Percentiles rank a stretch among this genome's conserved stretches.
phyloP scores from a whole-genome alignment of 2,113 vertebrate species.

The Melozone crissalis region DNA sequence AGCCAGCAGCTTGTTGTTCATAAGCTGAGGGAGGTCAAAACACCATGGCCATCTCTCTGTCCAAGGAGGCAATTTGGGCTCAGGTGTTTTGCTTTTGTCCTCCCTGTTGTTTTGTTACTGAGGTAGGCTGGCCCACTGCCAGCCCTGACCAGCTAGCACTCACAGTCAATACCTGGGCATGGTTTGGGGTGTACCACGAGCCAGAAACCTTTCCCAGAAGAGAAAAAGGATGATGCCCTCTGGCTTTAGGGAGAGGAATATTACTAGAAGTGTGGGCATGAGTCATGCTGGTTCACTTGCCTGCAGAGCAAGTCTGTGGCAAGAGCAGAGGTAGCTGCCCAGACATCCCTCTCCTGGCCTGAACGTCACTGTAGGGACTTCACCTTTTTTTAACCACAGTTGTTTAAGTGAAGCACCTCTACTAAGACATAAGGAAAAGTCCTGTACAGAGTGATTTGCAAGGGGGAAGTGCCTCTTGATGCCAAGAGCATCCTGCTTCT shows the following conservation, averaged over 20 bases:
- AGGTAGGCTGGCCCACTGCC: not conserved
- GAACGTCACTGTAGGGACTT: not conserved
- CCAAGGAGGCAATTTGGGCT: not conserved
- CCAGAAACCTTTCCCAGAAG: not conserved
- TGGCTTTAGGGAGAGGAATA: not conserved
- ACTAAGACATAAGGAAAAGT: not conserved
- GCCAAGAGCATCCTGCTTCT: not conserved
- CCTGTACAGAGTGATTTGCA: not conserved
- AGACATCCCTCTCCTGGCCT: not conserved
- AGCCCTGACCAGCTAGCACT: not conserved
- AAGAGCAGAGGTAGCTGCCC: too few species aligned
- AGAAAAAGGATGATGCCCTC: not conserved
- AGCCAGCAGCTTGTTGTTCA: not conserved
- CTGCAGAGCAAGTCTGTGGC: not conserved
- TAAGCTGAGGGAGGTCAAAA: not conserved
- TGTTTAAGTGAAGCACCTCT: not conserved
- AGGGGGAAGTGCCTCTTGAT: accelerated
- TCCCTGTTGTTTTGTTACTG: not conserved
- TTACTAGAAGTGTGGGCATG: not conserved
- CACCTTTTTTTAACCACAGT: not conserved
- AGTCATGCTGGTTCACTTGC: accelerated
- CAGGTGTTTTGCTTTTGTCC: not conserved
- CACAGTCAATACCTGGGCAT: not conserved
- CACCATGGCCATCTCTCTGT: not conserved
- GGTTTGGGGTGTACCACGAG: not conserved